phyloP scores from a whole-genome alignment of 2,888 invertebrate genomes.

The Xanthorhoe spadicearia region DNA sequence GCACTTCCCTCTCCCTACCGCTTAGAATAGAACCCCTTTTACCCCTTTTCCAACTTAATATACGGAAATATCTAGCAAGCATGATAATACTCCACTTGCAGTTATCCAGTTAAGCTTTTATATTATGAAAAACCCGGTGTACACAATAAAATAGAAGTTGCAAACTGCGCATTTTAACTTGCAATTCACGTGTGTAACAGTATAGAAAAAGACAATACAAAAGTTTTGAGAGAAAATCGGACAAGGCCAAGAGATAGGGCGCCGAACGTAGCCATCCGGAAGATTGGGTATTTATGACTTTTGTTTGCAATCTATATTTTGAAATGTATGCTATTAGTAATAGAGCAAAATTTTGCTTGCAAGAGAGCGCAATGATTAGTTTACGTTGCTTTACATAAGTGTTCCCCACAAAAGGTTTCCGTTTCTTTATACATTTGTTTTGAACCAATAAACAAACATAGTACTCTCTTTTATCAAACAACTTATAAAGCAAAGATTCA shows the following conservation, averaged over 20 bases:
- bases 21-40: slow-evolving; percentile 13
- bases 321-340: too few species aligned
- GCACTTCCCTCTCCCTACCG: slow-evolving; percentile 2
- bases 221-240: slow-evolving; percentile 41
- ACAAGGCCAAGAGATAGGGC: slow-evolving; percentile 24
- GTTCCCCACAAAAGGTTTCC: too few species aligned
- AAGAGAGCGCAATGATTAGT: too few species aligned
- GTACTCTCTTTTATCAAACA: too few species aligned
- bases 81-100: background rate
- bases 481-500: too few species aligned
- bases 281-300: background rate
- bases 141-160: background rate
- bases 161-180: slow-evolving; percentile 7
- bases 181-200: slow-evolving; percentile 30
- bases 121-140: background rate
- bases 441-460: too few species aligned
- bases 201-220: slow-evolving; percentile 44
- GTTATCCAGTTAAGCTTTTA: background rate
- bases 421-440: too few species aligned
- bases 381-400: too few species aligned
- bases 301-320: background rate
- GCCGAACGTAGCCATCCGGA: background rate
- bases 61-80: slow-evolving; percentile 13
- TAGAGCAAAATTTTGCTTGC: too few species aligned
- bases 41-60: slow-evolving; percentile 2